phyloP scores from a whole-genome alignment of 1,140 invertebrate genomes.

The Hycleus cichorii region DNA sequence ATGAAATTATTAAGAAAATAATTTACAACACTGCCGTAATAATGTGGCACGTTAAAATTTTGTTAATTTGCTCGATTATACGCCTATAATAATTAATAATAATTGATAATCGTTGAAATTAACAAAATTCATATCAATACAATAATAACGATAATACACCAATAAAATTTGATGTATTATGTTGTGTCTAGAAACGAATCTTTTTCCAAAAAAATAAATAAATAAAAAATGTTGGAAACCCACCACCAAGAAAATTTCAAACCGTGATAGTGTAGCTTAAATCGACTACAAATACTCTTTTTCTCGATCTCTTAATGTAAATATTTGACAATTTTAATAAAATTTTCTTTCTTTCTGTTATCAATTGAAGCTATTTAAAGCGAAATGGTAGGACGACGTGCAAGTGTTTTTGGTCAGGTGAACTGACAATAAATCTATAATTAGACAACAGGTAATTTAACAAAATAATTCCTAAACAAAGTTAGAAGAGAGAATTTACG shows the following conservation, averaged over 20 bases:
- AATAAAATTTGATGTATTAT: neutral
- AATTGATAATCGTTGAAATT: constrained; percentile 1
- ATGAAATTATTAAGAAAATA: neutral
- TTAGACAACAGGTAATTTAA: neutral
- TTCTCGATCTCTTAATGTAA: neutral
- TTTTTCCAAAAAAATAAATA: no score
- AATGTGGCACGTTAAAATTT: constrained; percentile 3
- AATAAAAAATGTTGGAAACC: no score
- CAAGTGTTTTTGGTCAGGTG: constrained; percentile 17
- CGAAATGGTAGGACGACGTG: neutral
- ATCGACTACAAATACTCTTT: neutral
- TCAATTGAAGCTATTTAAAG: constrained; percentile 5
- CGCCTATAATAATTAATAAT: no score
- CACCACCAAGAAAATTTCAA: no score
- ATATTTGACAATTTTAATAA: neutral
- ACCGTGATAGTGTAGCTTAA: no score
- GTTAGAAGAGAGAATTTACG: neutral
- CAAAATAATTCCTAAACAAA: neutral
- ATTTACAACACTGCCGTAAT: constrained; percentile 11
- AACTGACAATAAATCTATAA: constrained; percentile 22
- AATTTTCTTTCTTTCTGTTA: neutral
- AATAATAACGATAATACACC: neutral
- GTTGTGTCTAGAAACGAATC: no score
- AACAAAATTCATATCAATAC: constrained; percentile 13
- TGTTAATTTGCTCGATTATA: constrained; percentile 7